Conservation (phyloP, 2,888 invertebrate genomes). For the Trimorus sp. region DNA sequence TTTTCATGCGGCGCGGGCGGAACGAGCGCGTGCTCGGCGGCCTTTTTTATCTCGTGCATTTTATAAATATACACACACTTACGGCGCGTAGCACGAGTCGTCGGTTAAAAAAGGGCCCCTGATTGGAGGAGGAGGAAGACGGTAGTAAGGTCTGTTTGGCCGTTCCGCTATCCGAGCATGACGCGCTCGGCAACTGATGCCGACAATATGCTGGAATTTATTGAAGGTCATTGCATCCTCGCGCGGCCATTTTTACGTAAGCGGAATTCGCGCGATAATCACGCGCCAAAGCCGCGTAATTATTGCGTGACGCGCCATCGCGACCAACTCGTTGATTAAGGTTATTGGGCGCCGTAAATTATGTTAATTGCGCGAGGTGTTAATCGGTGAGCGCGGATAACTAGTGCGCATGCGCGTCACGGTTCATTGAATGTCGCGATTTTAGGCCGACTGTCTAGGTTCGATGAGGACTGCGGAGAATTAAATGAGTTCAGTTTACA, state of each 20-base stretch:
- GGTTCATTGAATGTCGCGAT: conserved; percentile 33
- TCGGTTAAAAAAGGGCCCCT: conserved; percentile 50
- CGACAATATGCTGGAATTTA: conserved; percentile 56
- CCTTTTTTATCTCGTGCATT: conserved; percentile 52
- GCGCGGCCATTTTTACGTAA: conserved; percentile 47
- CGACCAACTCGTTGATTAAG: conserved; percentile 25
- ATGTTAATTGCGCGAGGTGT: conserved; percentile 44
- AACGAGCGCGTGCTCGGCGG: conserved; percentile 53
- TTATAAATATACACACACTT: conserved; percentile 48
- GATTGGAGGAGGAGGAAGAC: conserved; percentile 59
- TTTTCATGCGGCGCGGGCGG: conserved; percentile 47
- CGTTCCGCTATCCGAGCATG: conserved; percentile 62
- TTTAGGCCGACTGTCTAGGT: too few species aligned
- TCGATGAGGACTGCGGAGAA: too few species aligned
- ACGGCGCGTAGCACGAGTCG: conserved; percentile 37
- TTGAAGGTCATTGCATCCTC: conserved; percentile 62
- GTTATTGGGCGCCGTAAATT: conserved; percentile 39
- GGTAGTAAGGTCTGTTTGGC: conserved; percentile 67
- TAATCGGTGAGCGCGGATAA: conserved; percentile 31
- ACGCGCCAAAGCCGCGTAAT: conserved; percentile 31
- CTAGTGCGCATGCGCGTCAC: conserved; percentile 3
- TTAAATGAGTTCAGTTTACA: too few species aligned
- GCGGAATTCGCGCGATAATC: conserved; percentile 39
- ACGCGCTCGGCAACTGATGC: conserved; percentile 59
- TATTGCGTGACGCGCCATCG: conserved; percentile 24